phyloP scores from a whole-genome alignment of 2,113 vertebrate species.

The Albula goreensis region DNA sequence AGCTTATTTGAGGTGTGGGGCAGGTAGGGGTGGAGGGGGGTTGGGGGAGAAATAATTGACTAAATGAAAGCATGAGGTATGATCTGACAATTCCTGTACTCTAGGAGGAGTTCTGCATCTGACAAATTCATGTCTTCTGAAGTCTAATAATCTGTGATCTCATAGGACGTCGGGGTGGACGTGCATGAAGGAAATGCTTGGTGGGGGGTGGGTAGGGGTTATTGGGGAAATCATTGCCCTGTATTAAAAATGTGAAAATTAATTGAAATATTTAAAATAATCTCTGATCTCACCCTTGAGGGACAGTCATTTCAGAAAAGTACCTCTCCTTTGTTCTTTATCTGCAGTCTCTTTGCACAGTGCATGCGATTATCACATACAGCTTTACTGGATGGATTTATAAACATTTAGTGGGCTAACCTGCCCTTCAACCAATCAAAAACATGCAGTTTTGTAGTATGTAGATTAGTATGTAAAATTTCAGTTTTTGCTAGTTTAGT shows the following conservation, averaged over 20 bases:
- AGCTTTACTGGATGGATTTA: conserved; percentile 29
- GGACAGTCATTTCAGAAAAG: conserved; percentile 40
- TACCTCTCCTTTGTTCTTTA: conserved; percentile 11
- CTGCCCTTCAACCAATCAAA: neutral
- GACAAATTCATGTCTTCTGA: conserved; percentile 27
- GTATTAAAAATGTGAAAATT: too few relatives aligned
- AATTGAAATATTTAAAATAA: neutral
- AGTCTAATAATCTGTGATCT: conserved; percentile 1
- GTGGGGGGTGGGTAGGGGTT: too few relatives aligned
- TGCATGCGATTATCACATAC: neutral
- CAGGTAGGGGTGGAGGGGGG: neutral
- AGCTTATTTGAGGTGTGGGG: conserved; percentile 72
- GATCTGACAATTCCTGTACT: conserved; percentile 50
- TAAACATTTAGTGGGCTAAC: conserved; percentile 26
- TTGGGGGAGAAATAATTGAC: conserved; percentile 72
- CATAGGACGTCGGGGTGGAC: too few relatives aligned
- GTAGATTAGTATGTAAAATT: too few relatives aligned
- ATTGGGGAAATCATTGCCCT: too few relatives aligned
- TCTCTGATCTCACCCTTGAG: neutral
- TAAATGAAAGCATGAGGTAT: conserved; percentile 87
- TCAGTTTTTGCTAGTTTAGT: too few relatives aligned
- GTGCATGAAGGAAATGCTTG: too few relatives aligned
- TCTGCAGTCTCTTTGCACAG: neutral
- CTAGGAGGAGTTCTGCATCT: conserved; percentile 41
- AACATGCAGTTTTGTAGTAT: too few relatives aligned